Percentiles rank a stretch among this genome's conserved stretches.
Conservation (phyloP, 2,888 invertebrate species). For the Plebejus anna region DNA sequence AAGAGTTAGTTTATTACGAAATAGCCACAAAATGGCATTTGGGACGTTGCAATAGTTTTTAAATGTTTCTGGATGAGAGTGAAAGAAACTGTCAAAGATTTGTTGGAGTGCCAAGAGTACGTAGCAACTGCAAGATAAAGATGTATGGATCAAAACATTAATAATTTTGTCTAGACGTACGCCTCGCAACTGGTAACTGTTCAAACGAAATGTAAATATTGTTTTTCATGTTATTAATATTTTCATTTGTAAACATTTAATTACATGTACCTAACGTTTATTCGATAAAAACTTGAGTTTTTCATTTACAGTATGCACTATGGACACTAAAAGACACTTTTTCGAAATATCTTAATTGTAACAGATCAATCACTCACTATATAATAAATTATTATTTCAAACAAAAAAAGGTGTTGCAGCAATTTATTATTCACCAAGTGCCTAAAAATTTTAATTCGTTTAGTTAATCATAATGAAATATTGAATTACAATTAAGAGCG, state of each 20-base stretch:
- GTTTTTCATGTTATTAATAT: not conserved
- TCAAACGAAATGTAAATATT: not conserved
- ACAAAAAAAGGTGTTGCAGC: no score
- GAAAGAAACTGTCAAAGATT: slow-evolving; percentile 53
- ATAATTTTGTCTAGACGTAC: slow-evolving; percentile 29
- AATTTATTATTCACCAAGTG: not conserved
- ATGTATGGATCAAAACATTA: slow-evolving; percentile 31
- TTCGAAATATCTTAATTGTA: no score
- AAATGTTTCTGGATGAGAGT: slow-evolving; percentile 34
- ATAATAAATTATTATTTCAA: no score
- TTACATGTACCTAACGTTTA: not conserved
- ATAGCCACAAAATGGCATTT: not conserved
- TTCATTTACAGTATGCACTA: no score
- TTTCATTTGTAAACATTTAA: not conserved
- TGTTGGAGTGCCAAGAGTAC: slow-evolving; percentile 53
- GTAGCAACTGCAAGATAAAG: slow-evolving; percentile 36
- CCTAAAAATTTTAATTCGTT: not conserved
- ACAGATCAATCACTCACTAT: no score
- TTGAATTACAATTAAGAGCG: not conserved
- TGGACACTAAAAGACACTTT: no score
- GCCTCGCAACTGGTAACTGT: not conserved
- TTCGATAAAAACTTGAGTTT: no score
- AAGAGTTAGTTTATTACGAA: not conserved
- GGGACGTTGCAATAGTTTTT: not conserved
- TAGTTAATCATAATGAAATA: not conserved